Evolutionary conservation across 2,888 invertebrate species (phyloP).

Genomic region (Xylota segnis): DNA sequence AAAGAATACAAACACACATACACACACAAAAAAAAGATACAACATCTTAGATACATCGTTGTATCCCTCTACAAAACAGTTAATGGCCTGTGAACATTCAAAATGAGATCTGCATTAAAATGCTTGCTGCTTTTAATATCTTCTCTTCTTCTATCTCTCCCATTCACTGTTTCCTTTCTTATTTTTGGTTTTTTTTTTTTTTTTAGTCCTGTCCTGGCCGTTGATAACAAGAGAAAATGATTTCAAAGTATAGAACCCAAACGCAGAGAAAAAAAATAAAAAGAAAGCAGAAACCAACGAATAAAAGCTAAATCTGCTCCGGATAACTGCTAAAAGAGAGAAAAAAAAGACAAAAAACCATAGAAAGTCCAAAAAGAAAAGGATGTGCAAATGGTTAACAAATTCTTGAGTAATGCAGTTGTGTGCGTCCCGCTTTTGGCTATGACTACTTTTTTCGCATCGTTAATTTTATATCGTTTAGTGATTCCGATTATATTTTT

Average conservation of each 20-base stretch:
- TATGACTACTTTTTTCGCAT: slow-evolving; percentile 60
- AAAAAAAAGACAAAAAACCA: slow-evolving; percentile 12
- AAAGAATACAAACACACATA: slow-evolving; percentile 1
- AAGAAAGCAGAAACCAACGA: not conserved
- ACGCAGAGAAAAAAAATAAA: no score
- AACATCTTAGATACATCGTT: slow-evolving; percentile 56
- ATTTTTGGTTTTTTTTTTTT: not conserved
- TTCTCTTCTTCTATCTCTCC: slow-evolving; percentile 1
- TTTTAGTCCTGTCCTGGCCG: not conserved
- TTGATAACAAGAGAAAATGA: slow-evolving; percentile 55
- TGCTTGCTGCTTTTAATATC: slow-evolving; percentile 74
- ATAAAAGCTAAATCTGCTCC: slow-evolving; percentile 68
- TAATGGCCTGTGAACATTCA: slow-evolving; percentile 77
- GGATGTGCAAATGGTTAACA: slow-evolving; percentile 72
- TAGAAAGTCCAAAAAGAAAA: slow-evolving; percentile 26
- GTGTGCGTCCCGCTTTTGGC: slow-evolving; percentile 12
- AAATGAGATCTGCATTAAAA: slow-evolving; percentile 76
- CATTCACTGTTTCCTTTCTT: slow-evolving; percentile 32
- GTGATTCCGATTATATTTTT: slow-evolving; percentile 48
- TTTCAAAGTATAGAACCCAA: slow-evolving; percentile 24
- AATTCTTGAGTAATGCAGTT: slow-evolving; percentile 72
- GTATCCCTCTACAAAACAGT: slow-evolving; percentile 66
- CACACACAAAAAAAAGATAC: slow-evolving; percentile 21
- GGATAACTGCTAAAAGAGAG: slow-evolving; percentile 48
- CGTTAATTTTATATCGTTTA: slow-evolving; percentile 75